Base-by-base conservation (phyloP, 2,888 invertebrate species). In the Zhuqinia jingwanae region DNA sequence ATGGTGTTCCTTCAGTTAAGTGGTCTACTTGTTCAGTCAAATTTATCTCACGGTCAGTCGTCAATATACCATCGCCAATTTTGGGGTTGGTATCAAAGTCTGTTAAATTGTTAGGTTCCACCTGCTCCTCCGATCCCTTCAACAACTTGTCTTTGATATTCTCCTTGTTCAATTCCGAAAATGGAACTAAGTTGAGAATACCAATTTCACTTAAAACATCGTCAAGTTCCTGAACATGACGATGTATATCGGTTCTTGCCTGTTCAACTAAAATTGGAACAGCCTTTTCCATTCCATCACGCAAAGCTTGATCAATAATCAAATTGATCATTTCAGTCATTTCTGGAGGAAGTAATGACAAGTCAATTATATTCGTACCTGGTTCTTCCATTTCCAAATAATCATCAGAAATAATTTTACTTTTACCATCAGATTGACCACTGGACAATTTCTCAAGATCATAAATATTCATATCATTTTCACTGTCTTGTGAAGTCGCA, bases 301-400 rank as follows among this genome's bases (percentile, higher is more conserved):
- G 63, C 36, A 85, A 42, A 50, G 85, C 85, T 79, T 85, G 79
- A 80, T 85, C 85, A 22, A 85, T 85, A 80, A 80, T 3, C 25
- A 0, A 6, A 27, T 27, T 56, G 11, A 79, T 65, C 36, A 53
- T 50, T 2, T 22, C 36, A 36, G 36, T 65, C 17, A 75, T 6
- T 27, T 70, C 63, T 27, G 53, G 68, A 22, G 78, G 60, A 22
- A 45, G 22, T 10, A 25, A 20, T 56, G 15, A n/a, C n/a, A 27
- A 13, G 17, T 10, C 15, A 13, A 36, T 30, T 6, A 15, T 22
- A 20, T 20, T 27, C 27, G 78, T 79, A 50, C 70, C 70, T 36
- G 79, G 63, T 53, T 78, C 83, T 11, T 63, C 83, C 42, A 20
- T 11, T 56, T 78, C 76, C 13, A 42, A 27, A 45, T n/a, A 30